Conservation (phyloP, 2,113 vertebrate genomes). For the Nibea coibor region DNA sequence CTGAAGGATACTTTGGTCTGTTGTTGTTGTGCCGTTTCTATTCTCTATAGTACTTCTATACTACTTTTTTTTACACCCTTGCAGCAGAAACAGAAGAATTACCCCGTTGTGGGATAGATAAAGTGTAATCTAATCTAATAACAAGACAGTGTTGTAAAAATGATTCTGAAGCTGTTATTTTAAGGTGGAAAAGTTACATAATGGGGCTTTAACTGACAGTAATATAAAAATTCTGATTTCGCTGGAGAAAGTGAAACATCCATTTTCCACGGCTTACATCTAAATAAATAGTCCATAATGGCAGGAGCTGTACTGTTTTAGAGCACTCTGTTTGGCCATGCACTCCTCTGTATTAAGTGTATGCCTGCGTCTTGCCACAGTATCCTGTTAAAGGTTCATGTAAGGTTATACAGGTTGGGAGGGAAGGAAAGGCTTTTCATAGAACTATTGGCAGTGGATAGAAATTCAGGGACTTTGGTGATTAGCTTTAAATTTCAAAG, state of each 20-base stretch:
- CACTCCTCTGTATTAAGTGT: slow-evolving; percentile 38
- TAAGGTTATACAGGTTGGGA: slow-evolving; percentile 49
- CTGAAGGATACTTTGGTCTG: too few relatives aligned
- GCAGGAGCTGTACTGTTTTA: slow-evolving; percentile 40
- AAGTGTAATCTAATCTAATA: too few relatives aligned
- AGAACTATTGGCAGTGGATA: slow-evolving; percentile 11
- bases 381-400: slow-evolving; percentile 51
- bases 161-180: too few relatives aligned
- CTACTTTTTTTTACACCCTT: too few relatives aligned
- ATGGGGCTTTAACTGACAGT: not conserved
- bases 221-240: slow-evolving; percentile 11
- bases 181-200: too few relatives aligned
- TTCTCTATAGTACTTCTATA: too few relatives aligned
- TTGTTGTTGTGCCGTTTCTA: too few relatives aligned
- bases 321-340: slow-evolving; percentile 19
- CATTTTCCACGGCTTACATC: slow-evolving; percentile 34
- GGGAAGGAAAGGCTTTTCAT: slow-evolving; percentile 2
- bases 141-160: too few relatives aligned
- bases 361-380: slow-evolving; percentile 33
- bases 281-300: not conserved
- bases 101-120: too few relatives aligned
- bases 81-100: too few relatives aligned
- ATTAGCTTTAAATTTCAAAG: slow-evolving; percentile 42
- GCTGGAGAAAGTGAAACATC: slow-evolving; percentile 18
- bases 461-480: slow-evolving; percentile 22